Evolutionary conservation across 2,797 vertebrate genomes (phyloP).

Genomic region (Natrix natrix): DNA sequence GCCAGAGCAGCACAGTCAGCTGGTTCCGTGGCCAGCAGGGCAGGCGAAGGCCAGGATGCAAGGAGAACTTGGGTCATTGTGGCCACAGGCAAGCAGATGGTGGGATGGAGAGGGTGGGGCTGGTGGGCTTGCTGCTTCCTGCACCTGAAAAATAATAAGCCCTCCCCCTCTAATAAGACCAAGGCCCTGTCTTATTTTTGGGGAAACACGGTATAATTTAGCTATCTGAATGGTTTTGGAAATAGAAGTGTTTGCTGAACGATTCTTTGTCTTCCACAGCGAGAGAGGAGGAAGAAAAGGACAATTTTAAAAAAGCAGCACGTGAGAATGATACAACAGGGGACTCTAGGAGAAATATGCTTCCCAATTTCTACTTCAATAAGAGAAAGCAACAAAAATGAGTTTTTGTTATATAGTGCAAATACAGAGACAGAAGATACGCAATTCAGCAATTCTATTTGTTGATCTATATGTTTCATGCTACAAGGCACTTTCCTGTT

Average conservation of each 20-base stretch:
- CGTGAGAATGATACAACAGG: neutral
- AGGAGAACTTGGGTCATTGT: too few relatives aligned
- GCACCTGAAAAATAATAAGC: too few relatives aligned
- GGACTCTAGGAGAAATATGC: neutral
- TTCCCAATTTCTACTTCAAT: neutral
- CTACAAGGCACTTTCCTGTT: neutral
- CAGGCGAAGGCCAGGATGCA: too few relatives aligned
- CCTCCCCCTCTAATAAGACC: too few relatives aligned
- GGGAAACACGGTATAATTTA: neutral
- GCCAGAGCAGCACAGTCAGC: too few relatives aligned
- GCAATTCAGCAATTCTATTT: neutral
- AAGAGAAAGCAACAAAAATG: neutral
- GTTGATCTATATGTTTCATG: neutral
- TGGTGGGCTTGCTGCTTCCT: too few relatives aligned
- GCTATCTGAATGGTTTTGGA: neutral
- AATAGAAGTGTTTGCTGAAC: neutral
- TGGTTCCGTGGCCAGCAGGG: too few relatives aligned
- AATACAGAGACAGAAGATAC: neutral
- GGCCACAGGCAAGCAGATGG: too few relatives aligned
- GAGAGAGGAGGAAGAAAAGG: neutral
- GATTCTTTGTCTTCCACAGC: neutral
- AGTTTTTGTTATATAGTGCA: neutral
- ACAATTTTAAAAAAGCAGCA: neutral
- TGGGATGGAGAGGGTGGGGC: too few relatives aligned
- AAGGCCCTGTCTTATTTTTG: too few relatives aligned